phyloP scores from a whole-genome alignment of 2,797 vertebrate species.

The Pogoniulus pusillus region DNA sequence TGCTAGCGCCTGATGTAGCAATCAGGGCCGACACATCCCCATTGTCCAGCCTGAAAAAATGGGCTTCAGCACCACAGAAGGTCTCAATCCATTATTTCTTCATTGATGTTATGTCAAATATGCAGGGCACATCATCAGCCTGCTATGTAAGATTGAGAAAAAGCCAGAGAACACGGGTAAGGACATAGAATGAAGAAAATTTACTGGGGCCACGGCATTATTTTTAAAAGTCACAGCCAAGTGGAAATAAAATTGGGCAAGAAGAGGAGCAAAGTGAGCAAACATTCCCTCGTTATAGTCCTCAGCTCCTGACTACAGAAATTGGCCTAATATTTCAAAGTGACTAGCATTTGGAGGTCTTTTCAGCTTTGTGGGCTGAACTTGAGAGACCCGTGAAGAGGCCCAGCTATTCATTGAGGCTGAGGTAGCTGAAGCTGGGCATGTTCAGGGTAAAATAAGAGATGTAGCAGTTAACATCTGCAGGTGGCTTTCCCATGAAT shows the following conservation, averaged over 20 bases:
- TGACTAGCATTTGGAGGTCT: background rate
- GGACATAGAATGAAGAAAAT: slow-evolving; percentile 8
- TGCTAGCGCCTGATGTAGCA: slow-evolving; percentile 46
- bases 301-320: background rate
- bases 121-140: slow-evolving; percentile 39
- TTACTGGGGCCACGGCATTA: background rate
- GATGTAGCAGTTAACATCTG: background rate
- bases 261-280: background rate
- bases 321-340: slow-evolving; percentile 18
- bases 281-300: background rate
- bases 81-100: slow-evolving; percentile 64
- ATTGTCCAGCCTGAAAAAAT: slow-evolving; percentile 59
- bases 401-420: background rate
- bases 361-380: background rate
- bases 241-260: slow-evolving; percentile 9
- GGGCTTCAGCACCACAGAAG: slow-evolving; percentile 45
- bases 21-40: slow-evolving; percentile 44
- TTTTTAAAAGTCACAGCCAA: slow-evolving; percentile 27
- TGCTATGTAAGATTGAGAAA: background rate
- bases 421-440: background rate
- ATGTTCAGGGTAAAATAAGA: background rate
- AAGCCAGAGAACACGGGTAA: background rate
- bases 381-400: background rate
- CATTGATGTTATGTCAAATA: slow-evolving; percentile 59
- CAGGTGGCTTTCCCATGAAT: background rate